Conservation (phyloP, 2,113 vertebrate species). For the Verasper variegatus region DNA sequence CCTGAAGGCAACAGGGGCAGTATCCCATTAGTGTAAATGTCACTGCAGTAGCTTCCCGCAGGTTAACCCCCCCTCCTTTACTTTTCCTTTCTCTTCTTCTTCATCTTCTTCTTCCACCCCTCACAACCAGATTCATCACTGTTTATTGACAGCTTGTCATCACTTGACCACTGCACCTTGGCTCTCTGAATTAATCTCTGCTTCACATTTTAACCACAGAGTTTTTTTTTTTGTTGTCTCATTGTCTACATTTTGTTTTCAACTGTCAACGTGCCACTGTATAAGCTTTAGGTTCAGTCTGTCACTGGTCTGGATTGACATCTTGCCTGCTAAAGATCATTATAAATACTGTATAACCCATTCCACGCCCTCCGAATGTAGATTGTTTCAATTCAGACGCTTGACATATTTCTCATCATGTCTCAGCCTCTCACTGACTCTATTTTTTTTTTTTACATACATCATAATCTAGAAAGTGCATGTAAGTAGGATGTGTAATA, state of each 20-base stretch:
- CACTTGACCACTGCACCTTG: conserved; percentile 59
- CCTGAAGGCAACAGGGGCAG: conserved; percentile 30
- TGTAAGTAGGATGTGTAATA: not conserved
- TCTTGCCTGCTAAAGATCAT: conserved; percentile 25
- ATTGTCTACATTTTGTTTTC: conserved; percentile 24
- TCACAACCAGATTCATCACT: conserved; percentile 66
- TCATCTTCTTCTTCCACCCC: conserved; percentile 31
- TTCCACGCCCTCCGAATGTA: conserved; percentile 8
- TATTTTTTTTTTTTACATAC: not conserved
- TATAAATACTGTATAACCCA: conserved; percentile 23
- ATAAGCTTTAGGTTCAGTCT: conserved; percentile 12
- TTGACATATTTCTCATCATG: conserved; percentile 11
- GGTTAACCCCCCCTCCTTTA: conserved; percentile 38
- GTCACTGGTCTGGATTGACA: conserved; percentile 33
- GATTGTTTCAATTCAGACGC: conserved; percentile 20
- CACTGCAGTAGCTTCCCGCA: conserved; percentile 24
- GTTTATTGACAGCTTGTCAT: conserved; percentile 72
- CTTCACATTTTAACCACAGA: conserved; percentile 56
- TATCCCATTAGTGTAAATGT: conserved; percentile 40
- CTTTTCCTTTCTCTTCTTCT: conserved; percentile 22
- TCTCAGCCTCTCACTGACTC: conserved; percentile 4
- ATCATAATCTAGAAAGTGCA: conserved; percentile 27
- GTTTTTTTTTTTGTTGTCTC: not conserved
- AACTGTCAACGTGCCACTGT: conserved; percentile 22
- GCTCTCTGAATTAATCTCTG: conserved; percentile 47